phyloP scores from a whole-genome alignment of 2,797 vertebrate species.

The Acanthurus leucopareius region DNA sequence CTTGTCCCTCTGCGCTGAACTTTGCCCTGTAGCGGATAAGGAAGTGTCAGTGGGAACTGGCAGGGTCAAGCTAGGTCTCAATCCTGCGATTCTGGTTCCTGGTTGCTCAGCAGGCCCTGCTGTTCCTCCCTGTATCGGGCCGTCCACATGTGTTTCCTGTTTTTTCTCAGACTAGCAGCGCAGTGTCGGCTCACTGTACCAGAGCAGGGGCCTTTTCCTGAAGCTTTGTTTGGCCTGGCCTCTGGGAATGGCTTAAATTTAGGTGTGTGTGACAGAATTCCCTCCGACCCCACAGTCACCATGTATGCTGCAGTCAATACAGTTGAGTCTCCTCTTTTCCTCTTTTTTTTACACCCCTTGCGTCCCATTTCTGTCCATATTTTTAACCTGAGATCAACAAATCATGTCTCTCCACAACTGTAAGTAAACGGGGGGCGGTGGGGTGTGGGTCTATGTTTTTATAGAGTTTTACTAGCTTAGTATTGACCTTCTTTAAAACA shows the following conservation, averaged over 20 bases:
- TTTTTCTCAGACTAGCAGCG: slow-evolving; percentile 84
- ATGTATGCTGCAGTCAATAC: slow-evolving; percentile 66
- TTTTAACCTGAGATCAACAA: slow-evolving; percentile 34
- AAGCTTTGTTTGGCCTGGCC: slow-evolving; percentile 89
- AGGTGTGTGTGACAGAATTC: slow-evolving; percentile 74
- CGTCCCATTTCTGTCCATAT: slow-evolving; percentile 23
- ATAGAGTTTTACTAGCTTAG: neutral
- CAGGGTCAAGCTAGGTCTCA: slow-evolving; percentile 64
- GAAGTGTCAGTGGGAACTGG: slow-evolving; percentile 79
- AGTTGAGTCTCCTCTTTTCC: slow-evolving; percentile 39
- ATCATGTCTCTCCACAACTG: slow-evolving; percentile 22
- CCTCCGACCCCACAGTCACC: slow-evolving; percentile 23
- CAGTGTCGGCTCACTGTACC: slow-evolving; percentile 72
- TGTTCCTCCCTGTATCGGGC: slow-evolving; percentile 74
- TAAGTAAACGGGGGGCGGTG: neutral
- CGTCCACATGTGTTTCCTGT: slow-evolving; percentile 94
- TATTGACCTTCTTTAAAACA: neutral
- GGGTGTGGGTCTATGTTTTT: neutral
- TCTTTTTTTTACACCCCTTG: neutral
- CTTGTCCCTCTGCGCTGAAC: slow-evolving; percentile 55
- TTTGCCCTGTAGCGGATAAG: slow-evolving; percentile 75
- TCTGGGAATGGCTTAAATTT: slow-evolving; percentile 88
- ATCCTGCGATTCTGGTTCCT: slow-evolving; percentile 63
- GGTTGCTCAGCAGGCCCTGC: slow-evolving; percentile 62
- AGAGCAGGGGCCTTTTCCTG: slow-evolving; percentile 90